Base-by-base conservation (phyloP, 2,888 invertebrate species). In the Tinea trinotella region DNA sequence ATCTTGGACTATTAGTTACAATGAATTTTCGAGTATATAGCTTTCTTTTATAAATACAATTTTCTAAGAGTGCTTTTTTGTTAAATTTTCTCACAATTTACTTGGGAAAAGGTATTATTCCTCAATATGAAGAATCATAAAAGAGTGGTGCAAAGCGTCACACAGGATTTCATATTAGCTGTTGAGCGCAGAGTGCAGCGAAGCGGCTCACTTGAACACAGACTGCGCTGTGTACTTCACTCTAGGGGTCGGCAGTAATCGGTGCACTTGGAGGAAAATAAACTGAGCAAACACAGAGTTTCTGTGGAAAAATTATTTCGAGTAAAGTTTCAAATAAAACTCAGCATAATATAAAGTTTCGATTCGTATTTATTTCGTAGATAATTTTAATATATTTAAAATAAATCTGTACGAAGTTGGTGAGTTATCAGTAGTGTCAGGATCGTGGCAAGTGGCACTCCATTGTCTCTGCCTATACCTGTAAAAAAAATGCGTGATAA, bases 261-360 rank as follows among this genome's bases (percentile, higher is more conserved):
- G 40, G 13, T 67, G 63, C 63, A 67, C 70, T 69, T 61, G 64
- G 65, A 66, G 76, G 71, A 78, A 80, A 78, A 79, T 77, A 79
- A 79, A 76, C 75, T 75, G 76, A 71, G 69, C 72, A 80, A 81
- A 80, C 73, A 78, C 70, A 67, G 64, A 65, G 63, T 70, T 40
- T 68, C 68, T 64, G 62, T 44, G 61, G 66, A 67, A 69, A 68
- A 75, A 75, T 68, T 73, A 73, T 74, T 72, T 68, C 64, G 61
- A 71, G 65, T 64, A 70, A 68, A 65, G 67, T 70, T 68, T 66
- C 61, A 68, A 71, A 71, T 63, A 65, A 63, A 67, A 66, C 59
- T 64, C 58, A 40, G n/a, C 30, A 30, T 30, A 30, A 30, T 30
- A 30, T 30, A 30, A 30, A 30, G 30, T 30, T 30, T 10, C 7